A percentile compares a stretch with the other conserved stretches of the same genome.
Evolutionary conservation across 2,797 vertebrate species (phyloP).

Genomic region (Gadopsis bispinosus): DNA sequence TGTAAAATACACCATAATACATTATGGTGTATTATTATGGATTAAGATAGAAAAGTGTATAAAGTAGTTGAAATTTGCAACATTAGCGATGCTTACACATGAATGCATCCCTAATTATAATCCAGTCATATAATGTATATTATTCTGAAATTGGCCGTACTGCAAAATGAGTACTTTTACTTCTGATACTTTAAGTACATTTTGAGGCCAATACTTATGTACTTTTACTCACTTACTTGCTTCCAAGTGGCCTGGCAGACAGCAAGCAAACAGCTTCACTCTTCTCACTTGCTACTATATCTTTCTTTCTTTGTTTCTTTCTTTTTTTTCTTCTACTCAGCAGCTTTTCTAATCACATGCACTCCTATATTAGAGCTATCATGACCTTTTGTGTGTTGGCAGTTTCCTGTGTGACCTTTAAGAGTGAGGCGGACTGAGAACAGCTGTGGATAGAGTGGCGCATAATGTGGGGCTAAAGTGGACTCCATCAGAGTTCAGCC

Average conservation of each 20-base stretch:
- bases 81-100: neutral
- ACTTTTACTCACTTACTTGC: neutral
- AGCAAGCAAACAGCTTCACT: constrained; percentile 18
- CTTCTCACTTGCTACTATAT: constrained; percentile 29
- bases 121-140: neutral
- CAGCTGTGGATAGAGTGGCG: constrained; percentile 77
- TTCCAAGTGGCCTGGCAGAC: neutral
- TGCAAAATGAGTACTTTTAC: neutral
- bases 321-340: constrained; percentile 52
- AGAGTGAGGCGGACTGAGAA: constrained; percentile 71
- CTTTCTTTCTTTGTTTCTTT: constrained; percentile 25
- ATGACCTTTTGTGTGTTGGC: constrained; percentile 83
- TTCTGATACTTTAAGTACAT: too few relatives aligned
- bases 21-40: too few relatives aligned
- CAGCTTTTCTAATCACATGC: constrained; percentile 74
- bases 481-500: constrained; percentile 61
- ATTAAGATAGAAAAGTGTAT: neutral
- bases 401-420: constrained; percentile 82
- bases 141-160: neutral
- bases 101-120: neutral
- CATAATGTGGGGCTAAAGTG: constrained; percentile 78
- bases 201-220: neutral
- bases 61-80: neutral
- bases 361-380: constrained; percentile 77
- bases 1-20: too few relatives aligned